A percentile compares a stretch with the other conserved stretches of the same genome.
Conservation (phyloP, 2,113 vertebrate genomes). For the Panurus biarmicus region DNA sequence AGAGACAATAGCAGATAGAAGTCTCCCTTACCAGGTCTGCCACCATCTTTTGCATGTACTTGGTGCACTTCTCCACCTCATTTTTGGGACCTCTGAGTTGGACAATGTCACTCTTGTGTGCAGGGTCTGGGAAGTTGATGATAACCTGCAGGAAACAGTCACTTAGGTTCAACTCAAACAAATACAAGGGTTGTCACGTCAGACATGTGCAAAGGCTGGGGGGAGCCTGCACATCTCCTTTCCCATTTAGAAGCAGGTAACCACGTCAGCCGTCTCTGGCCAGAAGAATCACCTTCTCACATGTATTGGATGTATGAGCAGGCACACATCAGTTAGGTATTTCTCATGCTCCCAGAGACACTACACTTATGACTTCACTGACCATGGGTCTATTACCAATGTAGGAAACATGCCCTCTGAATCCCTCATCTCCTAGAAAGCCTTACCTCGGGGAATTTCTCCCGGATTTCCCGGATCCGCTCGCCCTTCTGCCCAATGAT, state of each 20-base stretch:
- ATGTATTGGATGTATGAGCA: background rate
- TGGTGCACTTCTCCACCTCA: conserved; percentile 96
- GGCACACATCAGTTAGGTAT: background rate
- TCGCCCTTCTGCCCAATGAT: conserved; percentile 99
- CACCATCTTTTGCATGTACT: conserved; percentile 97
- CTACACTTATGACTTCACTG: background rate
- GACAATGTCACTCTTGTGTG: conserved; percentile 94
- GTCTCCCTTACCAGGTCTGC: conserved; percentile 86
- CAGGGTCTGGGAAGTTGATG: conserved; percentile 97
- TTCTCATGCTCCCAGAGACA: background rate
- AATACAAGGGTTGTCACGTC: background rate
- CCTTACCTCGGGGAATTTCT: conserved; percentile 93
- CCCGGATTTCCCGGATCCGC: conserved; percentile 93
- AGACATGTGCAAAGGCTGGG: background rate
- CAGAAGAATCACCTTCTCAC: background rate
- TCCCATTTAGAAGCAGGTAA: background rate
- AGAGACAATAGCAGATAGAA: background rate
- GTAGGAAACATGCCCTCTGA: background rate
- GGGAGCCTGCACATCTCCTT: background rate
- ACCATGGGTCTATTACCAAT: background rate
- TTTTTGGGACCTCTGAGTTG: conserved; percentile 94
- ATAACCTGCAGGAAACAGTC: conserved; percentile 78
- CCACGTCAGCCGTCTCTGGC: background rate
- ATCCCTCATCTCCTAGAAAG: background rate
- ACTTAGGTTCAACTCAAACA: background rate